Conservation (phyloP, 2,797 vertebrate genomes). For the Gobionotothen gibberifrons region DNA sequence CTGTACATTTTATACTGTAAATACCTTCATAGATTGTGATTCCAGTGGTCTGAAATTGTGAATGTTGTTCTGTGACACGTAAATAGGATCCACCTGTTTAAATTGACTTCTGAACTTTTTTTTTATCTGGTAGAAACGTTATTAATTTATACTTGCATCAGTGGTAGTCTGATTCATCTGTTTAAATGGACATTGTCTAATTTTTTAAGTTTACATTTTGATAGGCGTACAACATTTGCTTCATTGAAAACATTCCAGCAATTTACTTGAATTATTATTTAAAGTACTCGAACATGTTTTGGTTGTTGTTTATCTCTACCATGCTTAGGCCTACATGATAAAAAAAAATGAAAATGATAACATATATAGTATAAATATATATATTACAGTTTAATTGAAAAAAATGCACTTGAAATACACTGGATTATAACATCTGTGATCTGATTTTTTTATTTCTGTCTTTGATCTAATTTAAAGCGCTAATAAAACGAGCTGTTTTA, state of each 20-base stretch:
- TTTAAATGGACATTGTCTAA: conserved; percentile 90
- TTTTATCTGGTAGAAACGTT: conserved; percentile 88
- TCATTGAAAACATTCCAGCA: conserved; percentile 95
- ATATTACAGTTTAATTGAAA: conserved; percentile 96
- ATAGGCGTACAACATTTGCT: conserved; percentile 88
- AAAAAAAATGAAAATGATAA: conserved; percentile 86
- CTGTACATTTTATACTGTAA: conserved; percentile 95
- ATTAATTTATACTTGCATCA: conserved; percentile 88
- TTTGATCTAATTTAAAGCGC: conserved; percentile 99
- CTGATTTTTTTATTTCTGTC: conserved; percentile 92
- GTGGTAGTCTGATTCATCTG: conserved; percentile 88
- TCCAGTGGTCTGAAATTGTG: conserved; percentile 97
- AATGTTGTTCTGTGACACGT: conserved; percentile 99
- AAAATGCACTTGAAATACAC: conserved; percentile 99
- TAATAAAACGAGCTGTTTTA: conserved; percentile 95
- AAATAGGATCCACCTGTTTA: conserved; percentile 90
- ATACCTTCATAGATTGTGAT: conserved; percentile 94
- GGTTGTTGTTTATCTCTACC: conserved; percentile 88
- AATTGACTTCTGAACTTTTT: conserved; percentile 88
- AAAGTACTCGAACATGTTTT: conserved; percentile 83
- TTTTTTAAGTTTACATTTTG: conserved; percentile 97
- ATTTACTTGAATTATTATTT: conserved; percentile 99
- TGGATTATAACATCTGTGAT: conserved; percentile 99
- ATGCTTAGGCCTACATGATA: conserved; percentile 90
- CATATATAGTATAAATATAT: conserved; percentile 83